Conservation (phyloP, 2,797 vertebrate species). For the Pterois miles region DNA sequence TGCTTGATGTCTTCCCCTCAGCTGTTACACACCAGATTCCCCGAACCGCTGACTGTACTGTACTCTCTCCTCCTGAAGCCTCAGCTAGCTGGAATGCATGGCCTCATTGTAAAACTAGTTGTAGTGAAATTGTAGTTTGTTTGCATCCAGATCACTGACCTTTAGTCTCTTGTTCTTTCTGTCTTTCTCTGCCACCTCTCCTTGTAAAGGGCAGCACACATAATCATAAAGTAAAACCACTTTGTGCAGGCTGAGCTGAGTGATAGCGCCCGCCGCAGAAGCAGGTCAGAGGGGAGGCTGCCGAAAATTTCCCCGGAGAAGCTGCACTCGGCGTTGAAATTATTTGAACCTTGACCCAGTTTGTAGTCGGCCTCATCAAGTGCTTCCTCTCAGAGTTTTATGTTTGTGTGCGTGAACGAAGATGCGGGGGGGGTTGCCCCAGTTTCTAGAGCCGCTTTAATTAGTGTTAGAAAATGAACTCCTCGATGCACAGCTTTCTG, state of each 20-base stretch:
- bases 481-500: slow-evolving; percentile 22
- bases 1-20: slow-evolving; percentile 55
- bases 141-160: slow-evolving; percentile 24
- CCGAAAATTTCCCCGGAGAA: slow-evolving; percentile 52
- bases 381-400: slow-evolving; percentile 31
- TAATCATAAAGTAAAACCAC: slow-evolving; percentile 9
- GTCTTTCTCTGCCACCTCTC: slow-evolving; percentile 15
- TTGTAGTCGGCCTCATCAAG: slow-evolving; percentile 46
- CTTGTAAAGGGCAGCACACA: slow-evolving; percentile 22
- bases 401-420: slow-evolving; percentile 53
- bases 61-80: slow-evolving; percentile 21
- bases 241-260: slow-evolving; percentile 22
- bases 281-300: slow-evolving; percentile 42
- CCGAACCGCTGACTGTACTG: slow-evolving; percentile 44
- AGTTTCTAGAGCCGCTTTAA: slow-evolving; percentile 69
- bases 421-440: slow-evolving; percentile 50
- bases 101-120: background rate
- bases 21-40: slow-evolving; percentile 55
- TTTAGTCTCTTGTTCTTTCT: slow-evolving; percentile 26
- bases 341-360: slow-evolving; percentile 68
- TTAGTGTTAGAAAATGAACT: slow-evolving; percentile 67
- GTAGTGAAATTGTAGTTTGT: slow-evolving; percentile 5
- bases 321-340: slow-evolving; percentile 30
- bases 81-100: background rate
- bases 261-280: slow-evolving; percentile 29